These are phyloP conservation scores for Nephotettix cincticeps DNA, from an alignment of 1,140 invertebrate genomes.

Conservation along the genomic window DNA sequence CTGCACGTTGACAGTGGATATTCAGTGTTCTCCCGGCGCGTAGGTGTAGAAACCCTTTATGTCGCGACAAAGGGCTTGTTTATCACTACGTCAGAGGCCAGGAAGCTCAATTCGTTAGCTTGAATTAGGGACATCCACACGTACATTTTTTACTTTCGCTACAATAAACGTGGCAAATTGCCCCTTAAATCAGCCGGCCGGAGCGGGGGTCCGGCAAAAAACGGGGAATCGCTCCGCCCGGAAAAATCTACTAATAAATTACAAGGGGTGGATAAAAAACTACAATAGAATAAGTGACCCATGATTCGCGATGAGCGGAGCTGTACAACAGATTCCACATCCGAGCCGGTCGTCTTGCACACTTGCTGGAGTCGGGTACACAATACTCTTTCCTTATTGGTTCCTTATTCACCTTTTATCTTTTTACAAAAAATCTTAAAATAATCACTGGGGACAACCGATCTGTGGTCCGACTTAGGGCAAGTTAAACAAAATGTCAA, in stretches of 20 bases:
- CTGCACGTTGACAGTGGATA: not conserved
- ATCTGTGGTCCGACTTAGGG: too few relatives aligned
- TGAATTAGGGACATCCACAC: not conserved
- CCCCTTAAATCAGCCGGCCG: constrained; percentile 12
- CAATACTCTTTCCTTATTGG: too few relatives aligned
- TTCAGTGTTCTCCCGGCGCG: not conserved
- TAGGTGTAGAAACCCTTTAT: constrained; percentile 3
- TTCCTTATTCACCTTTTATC: too few relatives aligned
- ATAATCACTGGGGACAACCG: too few relatives aligned
- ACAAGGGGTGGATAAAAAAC: constrained; percentile 19
- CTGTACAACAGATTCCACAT: too few relatives aligned
- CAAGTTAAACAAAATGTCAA: too few relatives aligned
- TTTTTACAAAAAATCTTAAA: too few relatives aligned
- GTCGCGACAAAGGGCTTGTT: not conserved
- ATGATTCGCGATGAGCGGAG: not conserved
- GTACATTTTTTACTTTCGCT: constrained; percentile 20
- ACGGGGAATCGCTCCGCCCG: not conserved
- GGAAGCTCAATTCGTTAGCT: not conserved
- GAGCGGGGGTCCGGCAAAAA: constrained; percentile 9
- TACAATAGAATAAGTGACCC: constrained; percentile 24
- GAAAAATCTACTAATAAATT: constrained; percentile 30
- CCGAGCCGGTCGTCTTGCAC: too few relatives aligned
- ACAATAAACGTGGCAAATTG: constrained; percentile 20
- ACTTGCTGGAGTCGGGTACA: too few relatives aligned
- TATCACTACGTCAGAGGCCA: not conserved